phyloP scores from a whole-genome alignment of 2,888 invertebrate genomes.

The Morpho helenor region DNA sequence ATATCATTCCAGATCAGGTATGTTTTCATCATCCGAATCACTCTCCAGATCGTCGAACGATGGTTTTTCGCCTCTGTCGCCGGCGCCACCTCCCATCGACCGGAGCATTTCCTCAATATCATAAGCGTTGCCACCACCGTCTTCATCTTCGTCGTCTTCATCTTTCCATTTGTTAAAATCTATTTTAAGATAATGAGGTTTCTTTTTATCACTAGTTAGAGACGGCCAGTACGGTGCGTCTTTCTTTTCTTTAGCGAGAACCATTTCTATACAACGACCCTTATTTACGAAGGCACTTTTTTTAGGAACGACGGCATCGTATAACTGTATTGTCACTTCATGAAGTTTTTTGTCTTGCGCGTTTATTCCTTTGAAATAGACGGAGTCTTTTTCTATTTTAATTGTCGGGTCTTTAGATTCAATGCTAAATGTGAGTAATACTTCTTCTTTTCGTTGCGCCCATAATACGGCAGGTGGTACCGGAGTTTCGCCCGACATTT shows the following conservation, averaged over 20 bases:
- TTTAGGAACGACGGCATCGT: constrained; percentile 89
- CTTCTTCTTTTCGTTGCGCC: constrained; percentile 92
- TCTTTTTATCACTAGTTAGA: constrained; percentile 91
- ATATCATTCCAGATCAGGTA: constrained; percentile 85
- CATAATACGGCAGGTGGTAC: constrained; percentile 92
- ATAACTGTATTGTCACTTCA: constrained; percentile 93
- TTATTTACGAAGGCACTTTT: constrained; percentile 85
- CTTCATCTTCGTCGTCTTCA: constrained; percentile 96
- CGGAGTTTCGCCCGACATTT: constrained; percentile 72
- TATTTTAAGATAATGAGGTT: constrained; percentile 97
- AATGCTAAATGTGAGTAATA: constrained; percentile 94
- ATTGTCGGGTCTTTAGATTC: constrained; percentile 93
- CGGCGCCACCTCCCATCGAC: constrained; percentile 81
- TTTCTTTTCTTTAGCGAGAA: constrained; percentile 85
- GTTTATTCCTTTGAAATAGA: constrained; percentile 92
- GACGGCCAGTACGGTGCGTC: constrained; percentile 92
- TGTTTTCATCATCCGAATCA: constrained; percentile 89
- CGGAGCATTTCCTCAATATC: constrained; percentile 87
- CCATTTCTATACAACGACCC: constrained; percentile 87
- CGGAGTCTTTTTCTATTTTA: constrained; percentile 84
- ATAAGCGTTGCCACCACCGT: constrained; percentile 69
- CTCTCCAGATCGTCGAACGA: constrained; percentile 87
- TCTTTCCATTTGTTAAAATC: constrained; percentile 99
- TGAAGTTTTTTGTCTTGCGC: constrained; percentile 91
- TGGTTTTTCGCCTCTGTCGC: constrained; percentile 80